These are phyloP conservation scores for Enteromius unitaeniatus DNA, from an alignment of 2,797 vertebrate species.

Conservation along the genomic window DNA sequence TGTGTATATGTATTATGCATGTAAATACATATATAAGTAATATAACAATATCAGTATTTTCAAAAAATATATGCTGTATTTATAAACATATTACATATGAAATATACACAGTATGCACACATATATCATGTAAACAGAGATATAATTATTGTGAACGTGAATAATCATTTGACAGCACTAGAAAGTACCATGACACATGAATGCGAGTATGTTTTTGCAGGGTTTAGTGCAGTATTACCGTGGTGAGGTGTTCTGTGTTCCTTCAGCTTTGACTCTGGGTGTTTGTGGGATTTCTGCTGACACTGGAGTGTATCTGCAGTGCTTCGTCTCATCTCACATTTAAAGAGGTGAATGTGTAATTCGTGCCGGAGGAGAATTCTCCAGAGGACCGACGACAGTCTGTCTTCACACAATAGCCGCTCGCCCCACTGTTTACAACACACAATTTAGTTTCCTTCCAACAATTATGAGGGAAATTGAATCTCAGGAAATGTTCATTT, in stretches of 20 bases:
- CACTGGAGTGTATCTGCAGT: not conserved
- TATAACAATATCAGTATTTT: too few relatives aligned
- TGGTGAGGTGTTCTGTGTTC: not conserved
- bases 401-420: conserved; percentile 84
- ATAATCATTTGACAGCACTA: too few relatives aligned
- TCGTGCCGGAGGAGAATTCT: conserved; percentile 59
- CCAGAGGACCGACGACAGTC: conserved; percentile 65
- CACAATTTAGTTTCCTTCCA: conserved; percentile 98
- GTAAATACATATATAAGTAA: too few relatives aligned
- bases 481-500: conserved; percentile 98
- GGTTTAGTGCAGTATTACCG: not conserved
- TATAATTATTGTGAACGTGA: too few relatives aligned
- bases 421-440: conserved; percentile 87
- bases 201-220: too few relatives aligned
- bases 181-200: not conserved
- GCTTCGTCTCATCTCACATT: conserved; percentile 6
- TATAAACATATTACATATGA: too few relatives aligned
- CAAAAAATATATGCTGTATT: too few relatives aligned
- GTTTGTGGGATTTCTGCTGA: not conserved
- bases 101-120: too few relatives aligned
- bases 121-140: too few relatives aligned
- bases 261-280: too few relatives aligned
- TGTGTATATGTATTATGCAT: too few relatives aligned
- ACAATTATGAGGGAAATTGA: conserved; percentile 99
- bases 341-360: conserved; percentile 55